A percentile compares a stretch with the other conserved stretches of the same genome.
phyloP scores from a whole-genome alignment of 2,888 invertebrate species.

The Argyra leucocephala region DNA sequence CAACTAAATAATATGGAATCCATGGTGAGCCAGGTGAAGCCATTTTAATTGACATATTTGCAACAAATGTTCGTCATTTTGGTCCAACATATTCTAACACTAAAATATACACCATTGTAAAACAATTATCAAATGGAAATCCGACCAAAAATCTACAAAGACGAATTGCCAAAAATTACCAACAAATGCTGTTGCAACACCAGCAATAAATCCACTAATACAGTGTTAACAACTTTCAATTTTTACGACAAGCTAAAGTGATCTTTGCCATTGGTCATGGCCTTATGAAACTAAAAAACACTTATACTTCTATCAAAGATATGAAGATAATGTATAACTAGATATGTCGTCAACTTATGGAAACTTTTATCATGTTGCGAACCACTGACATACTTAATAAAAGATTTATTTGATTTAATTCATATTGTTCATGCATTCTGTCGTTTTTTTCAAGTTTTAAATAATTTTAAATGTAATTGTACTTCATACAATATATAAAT shows the following conservation, averaged over 20 bases:
- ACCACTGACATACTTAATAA: too few relatives aligned
- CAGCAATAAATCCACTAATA: slow-evolving; percentile 57
- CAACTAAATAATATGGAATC: slow-evolving; percentile 69
- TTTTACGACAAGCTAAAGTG: too few relatives aligned
- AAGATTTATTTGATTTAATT: background rate
- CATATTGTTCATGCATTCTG: background rate
- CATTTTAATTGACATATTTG: slow-evolving; percentile 81
- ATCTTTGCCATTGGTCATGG: too few relatives aligned
- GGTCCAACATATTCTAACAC: slow-evolving; percentile 83
- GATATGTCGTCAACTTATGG: too few relatives aligned
- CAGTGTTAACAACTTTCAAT: too few relatives aligned
- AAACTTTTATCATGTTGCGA: too few relatives aligned
- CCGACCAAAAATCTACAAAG: slow-evolving; percentile 76
- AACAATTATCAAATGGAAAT: slow-evolving; percentile 81
- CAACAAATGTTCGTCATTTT: slow-evolving; percentile 81
- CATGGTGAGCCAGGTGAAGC: slow-evolving; percentile 73
- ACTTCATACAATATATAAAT: background rate
- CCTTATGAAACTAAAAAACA: too few relatives aligned
- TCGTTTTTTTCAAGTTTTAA: too few relatives aligned
- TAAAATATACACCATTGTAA: slow-evolving; percentile 90
- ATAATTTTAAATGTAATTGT: too few relatives aligned
- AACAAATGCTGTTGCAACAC: slow-evolving; percentile 65
- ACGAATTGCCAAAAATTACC: slow-evolving; percentile 67
- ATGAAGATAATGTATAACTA: too few relatives aligned
- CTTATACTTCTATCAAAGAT: too few relatives aligned